These are phyloP conservation scores for Mythimna albipuncta DNA, from an alignment of 2,888 invertebrate genomes.

Conservation along the genomic window DNA sequence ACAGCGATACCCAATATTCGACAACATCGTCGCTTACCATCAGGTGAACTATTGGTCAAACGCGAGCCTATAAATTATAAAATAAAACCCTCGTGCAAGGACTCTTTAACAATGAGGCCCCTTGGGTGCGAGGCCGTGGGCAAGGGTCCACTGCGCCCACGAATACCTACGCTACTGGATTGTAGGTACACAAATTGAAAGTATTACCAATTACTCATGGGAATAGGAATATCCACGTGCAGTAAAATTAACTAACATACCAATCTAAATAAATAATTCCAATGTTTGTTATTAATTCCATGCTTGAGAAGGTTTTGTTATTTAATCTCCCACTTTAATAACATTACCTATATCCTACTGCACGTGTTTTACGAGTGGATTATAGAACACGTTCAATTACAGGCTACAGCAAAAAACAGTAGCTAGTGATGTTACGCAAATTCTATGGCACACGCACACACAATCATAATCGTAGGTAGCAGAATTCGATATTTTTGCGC, in stretches of 20 bases:
- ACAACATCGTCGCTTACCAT: no score
- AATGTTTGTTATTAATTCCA: background rate
- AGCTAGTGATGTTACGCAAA: constrained; percentile 28
- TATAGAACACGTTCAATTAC: constrained; percentile 8
- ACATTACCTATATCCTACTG: background rate
- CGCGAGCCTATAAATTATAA: no score
- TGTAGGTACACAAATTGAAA: no score
- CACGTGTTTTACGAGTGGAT: constrained; percentile 1
- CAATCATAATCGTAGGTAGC: constrained; percentile 13
- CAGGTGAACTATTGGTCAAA: no score
- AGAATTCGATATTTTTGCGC: constrained; percentile 23
- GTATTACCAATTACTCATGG: no score
- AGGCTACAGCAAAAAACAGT: constrained; percentile 17
- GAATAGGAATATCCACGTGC: background rate
- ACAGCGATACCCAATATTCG: no score
- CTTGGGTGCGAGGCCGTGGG: no score
- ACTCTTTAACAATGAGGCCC: no score
- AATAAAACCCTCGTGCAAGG: no score
- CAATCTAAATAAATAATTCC: background rate
- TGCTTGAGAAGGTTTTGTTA: background rate
- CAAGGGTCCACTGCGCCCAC: no score
- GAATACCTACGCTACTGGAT: no score
- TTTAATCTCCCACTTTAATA: background rate
- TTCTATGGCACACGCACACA: constrained; percentile 3
- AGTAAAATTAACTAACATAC: background rate